Base-by-base conservation (phyloP, 2,888 invertebrate species). In the Isotomurus palustris region DNA sequence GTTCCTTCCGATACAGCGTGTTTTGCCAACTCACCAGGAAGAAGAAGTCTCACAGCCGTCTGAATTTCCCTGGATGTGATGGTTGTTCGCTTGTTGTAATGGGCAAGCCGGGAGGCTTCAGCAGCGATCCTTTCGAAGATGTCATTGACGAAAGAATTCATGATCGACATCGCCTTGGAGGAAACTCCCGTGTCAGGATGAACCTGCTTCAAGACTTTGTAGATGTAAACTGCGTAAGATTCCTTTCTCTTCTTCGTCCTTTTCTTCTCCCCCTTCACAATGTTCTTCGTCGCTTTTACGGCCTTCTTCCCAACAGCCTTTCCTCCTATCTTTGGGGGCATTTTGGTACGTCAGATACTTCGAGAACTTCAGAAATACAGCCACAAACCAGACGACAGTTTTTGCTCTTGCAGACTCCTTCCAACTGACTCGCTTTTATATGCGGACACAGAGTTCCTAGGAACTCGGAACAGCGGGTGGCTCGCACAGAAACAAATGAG, bases 181-280 rank as follows among this genome's bases (percentile, higher is more conserved):
- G 75, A 75, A 62, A 76, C 72, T 36, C 75, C 75, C 53, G 74
- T 76, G 71, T 76, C 76, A 17, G 75, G 76, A 63, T 76, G 76
- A 41, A 73, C 73, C 60, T 74, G 75, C 70, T 75, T 76, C 58
- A 76, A 62, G 24, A 76, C 75, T 56, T 75, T 76, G 72, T 74
- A 76, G 69, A 76, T 75, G 73, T 78, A 79, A 60, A 77, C 75
- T 1, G 75, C 73, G 64, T 75, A 85, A 38, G 78, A 79, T 43
- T 80, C 77, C 71, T 80, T 83, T 73, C 77, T 76, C 72, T 73
- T 74, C 64, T 79, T 79, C 68, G 80, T 80, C 5, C 81, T 83
- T 71, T 80, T 81, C 73, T 81, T 82, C 67, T 82, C 81, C 56
- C 75, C 74, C 71, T 82, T 82, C 24, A 78, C 77, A 63, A 82